Evolutionary conservation across 2,888 invertebrate species (phyloP).

Genomic region (Stomorhina lunata): DNA sequence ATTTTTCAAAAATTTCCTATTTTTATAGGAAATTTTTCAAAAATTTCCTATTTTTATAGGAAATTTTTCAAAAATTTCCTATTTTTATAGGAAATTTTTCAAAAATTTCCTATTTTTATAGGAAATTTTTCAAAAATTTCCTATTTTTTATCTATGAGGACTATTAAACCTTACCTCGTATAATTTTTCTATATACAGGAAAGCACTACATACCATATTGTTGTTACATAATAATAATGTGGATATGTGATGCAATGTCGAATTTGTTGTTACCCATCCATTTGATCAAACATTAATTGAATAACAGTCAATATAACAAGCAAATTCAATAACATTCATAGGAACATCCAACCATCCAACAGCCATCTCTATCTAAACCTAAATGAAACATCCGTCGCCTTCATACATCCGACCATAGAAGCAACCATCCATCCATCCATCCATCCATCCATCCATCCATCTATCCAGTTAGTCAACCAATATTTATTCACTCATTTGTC

Average conservation of each 20-base stretch:
- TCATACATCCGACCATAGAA: slow-evolving; percentile 58
- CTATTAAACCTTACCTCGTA: neutral
- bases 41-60: no score
- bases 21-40: no score
- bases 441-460: slow-evolving; percentile 8
- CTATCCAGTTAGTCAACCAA: slow-evolving; percentile 56
- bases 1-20: no score
- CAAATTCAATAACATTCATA: slow-evolving; percentile 45
- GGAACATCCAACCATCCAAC: slow-evolving; percentile 36
- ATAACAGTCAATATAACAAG: slow-evolving; percentile 43
- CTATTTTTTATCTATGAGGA: neutral
- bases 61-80: no score
- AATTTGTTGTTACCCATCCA: slow-evolving; percentile 27
- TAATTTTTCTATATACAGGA: neutral
- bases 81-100: no score
- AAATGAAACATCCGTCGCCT: no score
- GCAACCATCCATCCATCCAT: slow-evolving; percentile 15
- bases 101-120: no score
- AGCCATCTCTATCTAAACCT: no score
- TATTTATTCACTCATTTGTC: slow-evolving; percentile 55
- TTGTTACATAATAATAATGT: slow-evolving; percentile 26
- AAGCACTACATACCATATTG: neutral
- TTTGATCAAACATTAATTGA: slow-evolving; percentile 31
- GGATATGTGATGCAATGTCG: slow-evolving; percentile 45
- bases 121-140: neutral